These are phyloP conservation scores for Crematogaster levior DNA, from an alignment of 2,888 invertebrate species.

Conservation along the genomic window DNA sequence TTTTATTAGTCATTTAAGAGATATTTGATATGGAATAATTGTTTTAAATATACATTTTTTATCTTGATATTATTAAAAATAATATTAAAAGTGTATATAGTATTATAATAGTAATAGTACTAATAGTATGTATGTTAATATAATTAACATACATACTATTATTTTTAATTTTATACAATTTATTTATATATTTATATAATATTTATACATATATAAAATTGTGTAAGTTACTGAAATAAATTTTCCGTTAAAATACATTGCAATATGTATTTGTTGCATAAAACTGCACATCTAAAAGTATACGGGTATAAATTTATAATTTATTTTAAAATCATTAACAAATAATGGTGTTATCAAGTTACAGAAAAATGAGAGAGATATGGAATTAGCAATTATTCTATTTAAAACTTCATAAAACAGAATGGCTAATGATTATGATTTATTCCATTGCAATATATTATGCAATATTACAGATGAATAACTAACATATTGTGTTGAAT, in stretches of 20 bases:
- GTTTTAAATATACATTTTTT: background rate
- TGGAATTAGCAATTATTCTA: background rate
- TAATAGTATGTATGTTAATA: no score
- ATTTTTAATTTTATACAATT: no score
- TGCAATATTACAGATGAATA: background rate
- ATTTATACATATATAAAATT: no score
- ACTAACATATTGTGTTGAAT: background rate
- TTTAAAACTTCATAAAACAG: slow-evolving; percentile 23
- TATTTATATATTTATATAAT: no score
- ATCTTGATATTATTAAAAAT: background rate
- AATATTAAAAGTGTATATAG: no score
- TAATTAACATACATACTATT: no score
- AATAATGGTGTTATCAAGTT: background rate
- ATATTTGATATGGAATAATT: background rate
- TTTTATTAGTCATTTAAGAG: slow-evolving; percentile 22
- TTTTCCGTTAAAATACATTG: background rate
- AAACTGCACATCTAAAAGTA: background rate
- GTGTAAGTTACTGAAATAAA: background rate
- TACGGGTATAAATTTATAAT: slow-evolving; percentile 8
- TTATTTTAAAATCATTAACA: slow-evolving; percentile 1
- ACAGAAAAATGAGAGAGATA: background rate
- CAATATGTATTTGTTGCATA: background rate
- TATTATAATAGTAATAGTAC: no score
- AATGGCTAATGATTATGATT: slow-evolving; percentile 6
- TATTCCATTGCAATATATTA: slow-evolving; percentile 7